Conservation (phyloP, 2,888 invertebrate species). For the Coleophora deauratella region DNA sequence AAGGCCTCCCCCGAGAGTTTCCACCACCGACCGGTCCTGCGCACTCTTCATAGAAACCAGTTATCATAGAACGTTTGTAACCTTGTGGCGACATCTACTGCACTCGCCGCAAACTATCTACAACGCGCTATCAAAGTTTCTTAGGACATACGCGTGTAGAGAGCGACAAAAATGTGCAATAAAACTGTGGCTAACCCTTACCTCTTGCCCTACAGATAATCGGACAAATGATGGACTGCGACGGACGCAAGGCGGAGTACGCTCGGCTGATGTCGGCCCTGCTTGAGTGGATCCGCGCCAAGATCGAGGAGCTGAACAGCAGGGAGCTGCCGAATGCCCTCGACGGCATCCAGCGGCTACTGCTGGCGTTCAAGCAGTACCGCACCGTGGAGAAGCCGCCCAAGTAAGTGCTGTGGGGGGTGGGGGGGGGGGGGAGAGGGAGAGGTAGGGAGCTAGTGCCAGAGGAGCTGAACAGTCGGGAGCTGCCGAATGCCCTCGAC, state of each 20-base stretch:
- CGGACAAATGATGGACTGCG: slow-evolving; percentile 95
- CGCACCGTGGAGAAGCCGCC: slow-evolving; percentile 98
- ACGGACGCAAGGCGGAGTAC: slow-evolving; percentile 92
- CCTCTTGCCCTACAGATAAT: slow-evolving; percentile 93
- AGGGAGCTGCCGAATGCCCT: slow-evolving; percentile 94
- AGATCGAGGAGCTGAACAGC: slow-evolving; percentile 87
- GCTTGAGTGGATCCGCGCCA: slow-evolving; percentile 94
- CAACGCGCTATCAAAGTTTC: no score
- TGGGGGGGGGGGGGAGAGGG: no score
- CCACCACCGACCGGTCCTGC: no score
- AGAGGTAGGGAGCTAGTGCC: slow-evolving; percentile 87
- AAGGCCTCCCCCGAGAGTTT: no score
- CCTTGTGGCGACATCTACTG: no score
- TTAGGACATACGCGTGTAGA: no score
- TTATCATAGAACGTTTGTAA: no score
- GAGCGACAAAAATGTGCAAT: no score
- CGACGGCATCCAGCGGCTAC: slow-evolving; percentile 93
- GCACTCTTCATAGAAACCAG: no score
- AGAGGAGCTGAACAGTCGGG: slow-evolving; percentile 87
- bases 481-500: slow-evolving; percentile 95
- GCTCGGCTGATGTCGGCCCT: slow-evolving; percentile 87
- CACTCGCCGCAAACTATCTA: no score
- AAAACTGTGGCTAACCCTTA: no score
- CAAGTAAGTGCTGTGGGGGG: slow-evolving; percentile 76
- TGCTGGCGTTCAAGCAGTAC: slow-evolving; percentile 94